phyloP scores from a whole-genome alignment of 2,797 vertebrate species.

The Microchirus variegatus region DNA sequence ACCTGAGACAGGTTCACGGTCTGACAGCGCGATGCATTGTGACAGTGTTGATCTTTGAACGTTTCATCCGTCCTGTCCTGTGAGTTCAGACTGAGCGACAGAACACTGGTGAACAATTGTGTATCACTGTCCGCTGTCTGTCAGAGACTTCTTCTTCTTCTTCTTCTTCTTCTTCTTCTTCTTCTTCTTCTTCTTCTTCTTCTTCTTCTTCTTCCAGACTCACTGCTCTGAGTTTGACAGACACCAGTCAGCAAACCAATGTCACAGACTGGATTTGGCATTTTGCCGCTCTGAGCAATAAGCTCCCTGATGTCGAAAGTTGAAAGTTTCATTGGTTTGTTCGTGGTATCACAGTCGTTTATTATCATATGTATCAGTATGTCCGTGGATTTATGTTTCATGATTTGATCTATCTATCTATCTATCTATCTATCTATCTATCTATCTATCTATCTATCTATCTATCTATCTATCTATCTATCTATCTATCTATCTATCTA shows the following conservation, averaged over 20 bases:
- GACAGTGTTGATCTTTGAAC: conserved; percentile 30
- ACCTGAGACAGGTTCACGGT: conserved; percentile 17
- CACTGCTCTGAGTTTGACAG: conserved; percentile 44
- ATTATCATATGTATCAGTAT: too few relatives aligned
- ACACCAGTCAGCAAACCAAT: conserved; percentile 33
- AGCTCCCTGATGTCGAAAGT: conserved; percentile 11
- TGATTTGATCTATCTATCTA: too few relatives aligned
- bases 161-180: too few relatives aligned
- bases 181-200: too few relatives aligned
- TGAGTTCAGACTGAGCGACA: conserved; percentile 55
- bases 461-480: too few relatives aligned
- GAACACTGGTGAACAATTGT: conserved; percentile 35
- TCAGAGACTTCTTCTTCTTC: conserved; percentile 43
- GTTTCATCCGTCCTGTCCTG: conserved; percentile 23
- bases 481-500: too few relatives aligned
- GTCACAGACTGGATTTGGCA: conserved; percentile 30
- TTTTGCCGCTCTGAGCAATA: conserved; percentile 20
- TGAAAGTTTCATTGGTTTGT: neutral
- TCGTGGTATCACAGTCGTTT: too few relatives aligned
- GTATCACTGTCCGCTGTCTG: conserved; percentile 35
- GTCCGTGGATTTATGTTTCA: too few relatives aligned
- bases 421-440: too few relatives aligned
- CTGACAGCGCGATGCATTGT: conserved; percentile 15
- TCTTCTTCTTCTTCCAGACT: conserved; percentile 44
- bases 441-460: too few relatives aligned